phyloP scores from a whole-genome alignment of 1,140 invertebrate species.

The Tetramorium parvispinum region DNA sequence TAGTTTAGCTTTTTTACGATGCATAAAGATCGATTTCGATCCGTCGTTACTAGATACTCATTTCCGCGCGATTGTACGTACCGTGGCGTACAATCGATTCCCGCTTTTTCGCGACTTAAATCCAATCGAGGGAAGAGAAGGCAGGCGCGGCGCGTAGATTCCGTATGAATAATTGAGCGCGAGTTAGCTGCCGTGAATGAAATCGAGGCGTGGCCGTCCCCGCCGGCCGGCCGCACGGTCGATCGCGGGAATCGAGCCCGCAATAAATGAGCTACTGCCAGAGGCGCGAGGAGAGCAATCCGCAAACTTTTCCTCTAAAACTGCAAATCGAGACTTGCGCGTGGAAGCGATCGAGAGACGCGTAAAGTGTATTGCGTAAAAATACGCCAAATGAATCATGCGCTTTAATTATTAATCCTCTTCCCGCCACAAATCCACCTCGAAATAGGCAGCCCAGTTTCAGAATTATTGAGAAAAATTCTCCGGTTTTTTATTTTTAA shows the following conservation, averaged over 20 bases:
- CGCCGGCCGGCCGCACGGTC: constrained; percentile 11
- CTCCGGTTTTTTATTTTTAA: neutral
- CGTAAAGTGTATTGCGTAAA: neutral
- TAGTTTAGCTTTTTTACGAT: neutral
- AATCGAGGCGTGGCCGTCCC: constrained; percentile 52
- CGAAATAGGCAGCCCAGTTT: neutral
- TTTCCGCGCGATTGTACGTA: constrained; percentile 30
- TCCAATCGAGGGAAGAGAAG: constrained; percentile 15
- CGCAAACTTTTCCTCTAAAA: constrained; percentile 42
- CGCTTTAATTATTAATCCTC: constrained; percentile 18
- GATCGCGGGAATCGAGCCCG: constrained; percentile 43
- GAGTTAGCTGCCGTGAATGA: constrained; percentile 45
- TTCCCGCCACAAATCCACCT: neutral
- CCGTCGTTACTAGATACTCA: constrained; percentile 26
- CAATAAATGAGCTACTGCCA: constrained; percentile 29
- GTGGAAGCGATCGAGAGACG: neutral
- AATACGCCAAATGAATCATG: neutral
- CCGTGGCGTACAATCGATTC: neutral
- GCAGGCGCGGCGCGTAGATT: constrained; percentile 40
- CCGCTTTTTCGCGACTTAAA: constrained; percentile 29
- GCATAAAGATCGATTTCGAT: neutral
- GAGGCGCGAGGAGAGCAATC: constrained; percentile 18
- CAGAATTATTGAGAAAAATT: neutral
- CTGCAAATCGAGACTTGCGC: constrained; percentile 5
- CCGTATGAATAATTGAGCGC: constrained; percentile 57